A percentile compares a stretch with the other conserved stretches of the same genome.
phyloP scores from a whole-genome alignment of 2,888 invertebrate genomes.

The Platycnemis pennipes region DNA sequence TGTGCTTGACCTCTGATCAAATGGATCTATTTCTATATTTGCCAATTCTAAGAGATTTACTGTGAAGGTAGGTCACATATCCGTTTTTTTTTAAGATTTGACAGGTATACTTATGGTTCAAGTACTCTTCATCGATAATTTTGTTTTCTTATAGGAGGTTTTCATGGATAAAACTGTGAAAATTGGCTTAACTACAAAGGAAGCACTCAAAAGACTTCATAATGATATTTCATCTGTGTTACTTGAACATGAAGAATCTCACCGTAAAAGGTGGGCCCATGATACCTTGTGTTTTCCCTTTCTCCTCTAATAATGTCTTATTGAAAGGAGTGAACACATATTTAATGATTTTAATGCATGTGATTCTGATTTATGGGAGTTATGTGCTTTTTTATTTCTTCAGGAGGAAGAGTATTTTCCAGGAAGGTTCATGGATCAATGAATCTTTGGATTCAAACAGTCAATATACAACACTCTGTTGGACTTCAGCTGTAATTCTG shows the following conservation, averaged over 20 bases:
- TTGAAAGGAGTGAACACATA: no score
- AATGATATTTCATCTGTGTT: conserved; percentile 86
- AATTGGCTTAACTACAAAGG: conserved; percentile 80
- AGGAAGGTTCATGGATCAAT: conserved; percentile 78
- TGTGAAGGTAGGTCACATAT: not conserved
- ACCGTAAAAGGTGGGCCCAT: conserved; percentile 80
- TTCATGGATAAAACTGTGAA: conserved; percentile 60
- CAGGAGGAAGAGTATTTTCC: conserved; percentile 49
- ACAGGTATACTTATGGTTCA: not conserved
- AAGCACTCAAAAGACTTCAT: conserved; percentile 86
- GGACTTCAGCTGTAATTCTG: conserved; percentile 83
- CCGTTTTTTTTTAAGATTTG: not conserved
- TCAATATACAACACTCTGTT: conserved; percentile 84
- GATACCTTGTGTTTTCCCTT: conserved; percentile 47
- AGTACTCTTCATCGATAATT: not conserved
- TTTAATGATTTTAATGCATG: no score
- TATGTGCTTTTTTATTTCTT: conserved; percentile 29
- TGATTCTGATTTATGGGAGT: no score
- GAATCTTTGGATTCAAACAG: conserved; percentile 82
- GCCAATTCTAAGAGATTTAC: not conserved
- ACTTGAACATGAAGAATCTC: conserved; percentile 83
- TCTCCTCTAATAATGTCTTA: not conserved
- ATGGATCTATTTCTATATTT: not conserved
- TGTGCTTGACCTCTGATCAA: not conserved
- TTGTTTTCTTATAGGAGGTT: not conserved